Evolutionary conservation across 2,113 vertebrate species (phyloP), one percentile per base, ranked within the genome.

Genomic region (Bufo gargarizans): DNA sequence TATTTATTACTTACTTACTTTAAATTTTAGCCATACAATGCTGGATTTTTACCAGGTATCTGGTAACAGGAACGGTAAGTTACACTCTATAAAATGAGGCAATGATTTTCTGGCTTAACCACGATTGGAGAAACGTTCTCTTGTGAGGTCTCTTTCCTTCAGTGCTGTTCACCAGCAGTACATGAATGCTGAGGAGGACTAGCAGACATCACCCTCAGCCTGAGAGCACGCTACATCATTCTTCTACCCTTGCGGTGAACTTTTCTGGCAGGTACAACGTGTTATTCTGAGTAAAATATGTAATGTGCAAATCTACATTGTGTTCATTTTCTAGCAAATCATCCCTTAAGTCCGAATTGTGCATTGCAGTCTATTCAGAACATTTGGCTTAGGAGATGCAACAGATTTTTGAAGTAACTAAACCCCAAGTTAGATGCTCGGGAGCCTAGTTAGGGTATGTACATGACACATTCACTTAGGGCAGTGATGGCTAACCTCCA

Each of bases 181-280:
- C 33, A 5, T 33, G 20, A 65, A 65, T 69, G 65, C 65, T 69
- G 65, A 11, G 65, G 63, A 33, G n/a, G 65, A 17, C n/a, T 0
- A 17, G 6, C 65, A 69, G n/a, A 69, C 65, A 65, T 2, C 22
- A 69, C 12, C n/a, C 20, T 61, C 59, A 16, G 4, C n/a, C n/a
- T 67, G 6, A 2, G n/a, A 10, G 65, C 7, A 2, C 19, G 65
- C 65, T 67, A 33, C 71, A 74, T 74, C 71, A 47, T 47, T 74
- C 14, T 74, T 74, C 6, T 74, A 74, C 12, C 71, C 71, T 74
- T 43, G 3, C 0, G 45, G 71, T 74, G 71, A 74, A 45, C 71
- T 47, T 47, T 47, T 16, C 71, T 74, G 71, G 71, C 71, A 74
- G 71, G 33, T 74, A 74, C 71, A 74, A 17, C 71, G 33, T 74